Conservation (phyloP, 2,797 vertebrate genomes). For the Hippoglossus hippoglossus region DNA sequence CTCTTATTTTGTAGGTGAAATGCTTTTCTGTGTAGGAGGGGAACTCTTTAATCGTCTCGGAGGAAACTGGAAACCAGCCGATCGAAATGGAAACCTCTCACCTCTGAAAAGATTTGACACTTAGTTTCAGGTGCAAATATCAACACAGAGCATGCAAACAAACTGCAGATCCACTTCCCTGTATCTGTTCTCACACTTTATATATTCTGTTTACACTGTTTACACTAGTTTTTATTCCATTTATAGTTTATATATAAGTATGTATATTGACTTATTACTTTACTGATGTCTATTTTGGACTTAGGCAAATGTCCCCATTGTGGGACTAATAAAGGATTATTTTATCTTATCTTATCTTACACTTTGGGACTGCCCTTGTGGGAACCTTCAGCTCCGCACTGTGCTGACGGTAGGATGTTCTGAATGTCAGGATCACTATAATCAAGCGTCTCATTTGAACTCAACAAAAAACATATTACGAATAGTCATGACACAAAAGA, state of each 20-base stretch:
- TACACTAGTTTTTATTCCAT: too few relatives aligned
- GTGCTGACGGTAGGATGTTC: background rate
- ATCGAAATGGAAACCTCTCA: conserved; percentile 11
- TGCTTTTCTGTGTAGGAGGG: conserved; percentile 47
- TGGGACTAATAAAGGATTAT: too few relatives aligned
- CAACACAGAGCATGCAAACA: conserved; percentile 8
- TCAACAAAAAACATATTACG: conserved; percentile 12
- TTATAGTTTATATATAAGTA: too few relatives aligned
- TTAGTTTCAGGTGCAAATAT: conserved; percentile 12
- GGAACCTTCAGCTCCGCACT: too few relatives aligned
- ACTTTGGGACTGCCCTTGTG: too few relatives aligned
- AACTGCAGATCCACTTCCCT: background rate
- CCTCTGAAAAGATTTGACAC: conserved; percentile 13
- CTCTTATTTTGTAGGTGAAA: conserved; percentile 14
- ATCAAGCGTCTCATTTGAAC: conserved; percentile 7
- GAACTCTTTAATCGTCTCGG: conserved; percentile 4
- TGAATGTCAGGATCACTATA: background rate
- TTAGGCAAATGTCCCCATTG: too few relatives aligned
- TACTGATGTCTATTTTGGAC: too few relatives aligned
- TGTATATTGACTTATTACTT: too few relatives aligned
- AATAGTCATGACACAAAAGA: conserved; percentile 21
- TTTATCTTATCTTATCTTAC: too few relatives aligned
- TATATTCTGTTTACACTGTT: too few relatives aligned
- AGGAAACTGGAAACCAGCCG: background rate
- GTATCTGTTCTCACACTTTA: background rate